Percentiles rank a stretch among this genome's conserved stretches.
Conservation (phyloP, 2,113 vertebrate species). For the Ptilorrhoa leucosticta region DNA sequence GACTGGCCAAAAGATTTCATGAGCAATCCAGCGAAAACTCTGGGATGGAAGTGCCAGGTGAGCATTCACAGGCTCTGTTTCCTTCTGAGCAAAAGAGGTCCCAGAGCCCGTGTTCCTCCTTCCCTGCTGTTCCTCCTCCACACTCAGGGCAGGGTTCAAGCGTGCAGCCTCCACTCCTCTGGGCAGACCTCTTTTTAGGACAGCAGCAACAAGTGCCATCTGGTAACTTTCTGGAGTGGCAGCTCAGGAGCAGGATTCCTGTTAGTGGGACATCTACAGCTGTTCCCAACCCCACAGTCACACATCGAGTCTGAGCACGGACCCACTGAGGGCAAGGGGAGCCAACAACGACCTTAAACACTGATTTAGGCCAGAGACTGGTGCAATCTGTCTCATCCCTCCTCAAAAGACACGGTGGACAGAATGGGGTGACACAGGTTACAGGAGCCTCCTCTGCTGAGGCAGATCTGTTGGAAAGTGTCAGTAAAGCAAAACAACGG, state of each 20-base stretch:
- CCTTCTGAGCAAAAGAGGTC: background rate
- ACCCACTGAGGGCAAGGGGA: background rate
- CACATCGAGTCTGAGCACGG: background rate
- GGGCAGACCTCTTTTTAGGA: background rate
- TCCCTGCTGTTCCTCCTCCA: background rate
- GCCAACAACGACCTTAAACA: background rate
- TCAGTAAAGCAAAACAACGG: background rate
- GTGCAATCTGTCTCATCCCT: too few species aligned
- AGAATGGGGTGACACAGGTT: background rate
- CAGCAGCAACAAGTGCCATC: background rate
- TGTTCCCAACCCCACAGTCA: background rate
- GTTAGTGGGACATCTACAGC: background rate
- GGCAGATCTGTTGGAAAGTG: background rate
- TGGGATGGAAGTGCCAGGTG: background rate
- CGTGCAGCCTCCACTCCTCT: fast-evolving
- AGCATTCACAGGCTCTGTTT: background rate
- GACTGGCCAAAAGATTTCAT: background rate
- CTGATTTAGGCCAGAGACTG: background rate
- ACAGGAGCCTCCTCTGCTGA: background rate
- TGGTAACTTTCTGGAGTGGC: fast-evolving
- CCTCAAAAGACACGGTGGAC: background rate
- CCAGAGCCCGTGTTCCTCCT: background rate
- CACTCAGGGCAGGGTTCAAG: background rate
- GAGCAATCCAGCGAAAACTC: background rate
- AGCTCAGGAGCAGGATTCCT: background rate